These are phyloP conservation scores for Hololepta plana DNA, from an alignment of 2,888 invertebrate genomes.

Conservation along the genomic window DNA sequence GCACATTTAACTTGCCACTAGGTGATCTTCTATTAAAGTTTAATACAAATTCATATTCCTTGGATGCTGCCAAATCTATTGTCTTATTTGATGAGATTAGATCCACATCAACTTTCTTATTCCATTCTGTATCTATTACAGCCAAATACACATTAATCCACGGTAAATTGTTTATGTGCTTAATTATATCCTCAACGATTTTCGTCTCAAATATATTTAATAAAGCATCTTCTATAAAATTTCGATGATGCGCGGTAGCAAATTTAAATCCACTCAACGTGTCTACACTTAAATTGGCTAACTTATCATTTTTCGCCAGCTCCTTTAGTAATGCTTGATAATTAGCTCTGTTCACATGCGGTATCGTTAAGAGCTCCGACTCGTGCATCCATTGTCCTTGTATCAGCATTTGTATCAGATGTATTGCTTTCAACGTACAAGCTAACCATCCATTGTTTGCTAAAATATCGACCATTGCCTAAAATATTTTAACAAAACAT, in stretches of 20 bases:
- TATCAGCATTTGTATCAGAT: slow-evolving; percentile 73
- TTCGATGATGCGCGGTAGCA: slow-evolving; percentile 36
- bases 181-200: slow-evolving; percentile 15
- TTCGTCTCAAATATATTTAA: slow-evolving; percentile 14
- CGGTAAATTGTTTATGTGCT: slow-evolving; percentile 18
- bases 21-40: slow-evolving; percentile 18
- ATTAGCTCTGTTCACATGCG: slow-evolving; percentile 50
- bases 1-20: slow-evolving; percentile 30
- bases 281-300: slow-evolving; percentile 7
- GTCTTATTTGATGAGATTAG: too few relatives aligned
- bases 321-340: slow-evolving; percentile 38
- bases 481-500: slow-evolving; percentile 14
- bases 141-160: slow-evolving; percentile 12
- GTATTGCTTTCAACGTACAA: slow-evolving; percentile 58
- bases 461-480: slow-evolving; percentile 93
- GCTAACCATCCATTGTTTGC: slow-evolving; percentile 83
- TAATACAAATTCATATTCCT: slow-evolving; percentile 16
- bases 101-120: slow-evolving; percentile 7
- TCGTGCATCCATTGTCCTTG: slow-evolving; percentile 80
- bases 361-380: slow-evolving; percentile 56
- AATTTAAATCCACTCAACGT: slow-evolving; percentile 33
- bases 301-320: slow-evolving; percentile 15
- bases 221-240: slow-evolving; percentile 18
- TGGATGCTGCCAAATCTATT: slow-evolving; percentile 32
- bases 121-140: slow-evolving; percentile 12